phyloP scores from a whole-genome alignment of 2,797 vertebrate genomes.

The Xenops minutus region DNA sequence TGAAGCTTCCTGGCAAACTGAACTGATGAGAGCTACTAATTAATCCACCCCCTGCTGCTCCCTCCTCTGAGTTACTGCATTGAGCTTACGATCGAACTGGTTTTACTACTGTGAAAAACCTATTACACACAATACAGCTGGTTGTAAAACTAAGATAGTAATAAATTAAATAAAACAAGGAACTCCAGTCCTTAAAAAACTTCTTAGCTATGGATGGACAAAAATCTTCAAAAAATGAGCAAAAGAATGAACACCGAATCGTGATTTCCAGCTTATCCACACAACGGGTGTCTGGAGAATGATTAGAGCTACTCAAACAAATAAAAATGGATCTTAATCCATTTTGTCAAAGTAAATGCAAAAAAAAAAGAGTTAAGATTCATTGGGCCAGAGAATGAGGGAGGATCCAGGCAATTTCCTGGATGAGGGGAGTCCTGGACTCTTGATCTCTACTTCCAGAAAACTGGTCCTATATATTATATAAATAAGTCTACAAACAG shows the following conservation, averaged over 20 bases:
- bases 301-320: background rate
- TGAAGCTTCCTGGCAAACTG: background rate
- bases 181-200: background rate
- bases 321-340: background rate
- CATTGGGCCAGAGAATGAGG: background rate
- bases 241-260: background rate
- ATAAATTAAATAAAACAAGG: background rate
- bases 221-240: background rate
- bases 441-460: background rate
- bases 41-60: constrained; percentile 1
- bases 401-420: background rate
- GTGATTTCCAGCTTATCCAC: background rate
- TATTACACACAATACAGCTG: background rate
- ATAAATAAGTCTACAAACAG: background rate
- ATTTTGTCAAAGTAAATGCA: background rate
- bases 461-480: background rate
- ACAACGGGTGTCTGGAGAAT: background rate
- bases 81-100: background rate
- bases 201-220: accelerated
- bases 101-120: background rate
- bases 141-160: background rate
- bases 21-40: constrained; percentile 1
- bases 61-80: background rate
- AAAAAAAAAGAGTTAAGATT: background rate
- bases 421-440: background rate